Conservation (phyloP, 2,113 vertebrate genomes). For the Melanocharis versteri region DNA sequence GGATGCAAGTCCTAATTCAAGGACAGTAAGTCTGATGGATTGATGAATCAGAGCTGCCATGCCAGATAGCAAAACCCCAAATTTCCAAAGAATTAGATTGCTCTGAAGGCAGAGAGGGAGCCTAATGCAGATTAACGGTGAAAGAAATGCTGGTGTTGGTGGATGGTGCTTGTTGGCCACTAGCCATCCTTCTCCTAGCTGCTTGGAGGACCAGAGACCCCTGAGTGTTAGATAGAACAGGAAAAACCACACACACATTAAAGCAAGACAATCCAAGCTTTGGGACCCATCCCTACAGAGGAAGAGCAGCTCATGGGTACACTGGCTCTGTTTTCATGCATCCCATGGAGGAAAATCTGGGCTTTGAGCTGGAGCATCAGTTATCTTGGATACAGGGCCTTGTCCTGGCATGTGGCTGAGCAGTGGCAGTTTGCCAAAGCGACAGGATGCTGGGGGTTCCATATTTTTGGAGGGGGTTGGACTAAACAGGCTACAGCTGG, state of each 20-base stretch:
- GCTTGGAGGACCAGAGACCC: not conserved
- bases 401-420: not conserved
- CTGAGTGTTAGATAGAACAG: not conserved
- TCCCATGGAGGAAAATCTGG: not conserved
- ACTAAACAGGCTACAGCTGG: not conserved
- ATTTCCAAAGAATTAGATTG: not conserved
- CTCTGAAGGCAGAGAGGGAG: not conserved
- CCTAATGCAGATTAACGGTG: not conserved
- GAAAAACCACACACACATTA: not conserved
- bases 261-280: not conserved
- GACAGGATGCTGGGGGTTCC: no score
- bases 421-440: not conserved
- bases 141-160: not conserved
- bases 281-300: not conserved
- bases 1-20: not conserved
- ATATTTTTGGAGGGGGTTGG: not conserved
- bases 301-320: accelerated
- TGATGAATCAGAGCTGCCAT: not conserved
- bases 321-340: not conserved
- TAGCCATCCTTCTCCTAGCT: not conserved
- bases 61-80: not conserved
- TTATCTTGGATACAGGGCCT: not conserved
- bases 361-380: not conserved
- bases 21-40: not conserved
- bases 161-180: no score